Evolutionary conservation across 2,797 vertebrate genomes (phyloP).

Genomic region (Tragelaphus oryx): DNA sequence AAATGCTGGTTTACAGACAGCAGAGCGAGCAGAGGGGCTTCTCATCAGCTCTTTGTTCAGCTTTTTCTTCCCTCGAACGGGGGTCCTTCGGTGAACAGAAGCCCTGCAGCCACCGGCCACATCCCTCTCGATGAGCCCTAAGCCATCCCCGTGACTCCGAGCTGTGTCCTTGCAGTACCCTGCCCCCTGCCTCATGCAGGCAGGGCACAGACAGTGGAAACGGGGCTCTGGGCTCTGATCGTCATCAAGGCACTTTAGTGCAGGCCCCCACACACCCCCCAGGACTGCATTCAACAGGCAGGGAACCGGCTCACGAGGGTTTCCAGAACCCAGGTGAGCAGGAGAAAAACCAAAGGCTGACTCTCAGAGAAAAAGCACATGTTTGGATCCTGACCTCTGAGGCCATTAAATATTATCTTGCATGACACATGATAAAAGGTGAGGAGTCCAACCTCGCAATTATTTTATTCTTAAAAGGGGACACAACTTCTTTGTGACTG

Average conservation of each 20-base stretch:
- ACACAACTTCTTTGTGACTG: neutral
- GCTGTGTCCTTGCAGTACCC: rapidly evolving
- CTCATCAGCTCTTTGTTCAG: rapidly evolving
- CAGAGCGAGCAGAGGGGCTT: neutral
- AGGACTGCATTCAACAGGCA: rapidly evolving
- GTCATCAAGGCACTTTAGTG: neutral
- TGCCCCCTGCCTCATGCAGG: neutral
- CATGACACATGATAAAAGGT: neutral
- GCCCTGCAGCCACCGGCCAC: neutral
- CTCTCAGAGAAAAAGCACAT: rapidly evolving
- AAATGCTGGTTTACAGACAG: rapidly evolving
- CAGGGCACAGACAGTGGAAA: rapidly evolving
- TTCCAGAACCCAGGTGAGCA: too few species aligned
- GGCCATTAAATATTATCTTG: neutral
- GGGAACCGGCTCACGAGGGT: rapidly evolving
- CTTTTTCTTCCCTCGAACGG: neutral
- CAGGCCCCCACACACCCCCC: rapidly evolving
- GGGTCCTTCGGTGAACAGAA: rapidly evolving
- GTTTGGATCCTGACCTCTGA: neutral
- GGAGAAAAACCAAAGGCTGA: too few species aligned
- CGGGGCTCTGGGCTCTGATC: neutral
- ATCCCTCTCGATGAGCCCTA: rapidly evolving
- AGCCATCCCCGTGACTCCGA: neutral
- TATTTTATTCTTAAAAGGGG: neutral
- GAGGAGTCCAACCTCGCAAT: neutral